Percentiles rank a stretch among this genome's conserved stretches.
These are phyloP conservation scores for Anguilla rostrata DNA, from an alignment of 2,113 vertebrate genomes.

Conservation along the genomic window DNA sequence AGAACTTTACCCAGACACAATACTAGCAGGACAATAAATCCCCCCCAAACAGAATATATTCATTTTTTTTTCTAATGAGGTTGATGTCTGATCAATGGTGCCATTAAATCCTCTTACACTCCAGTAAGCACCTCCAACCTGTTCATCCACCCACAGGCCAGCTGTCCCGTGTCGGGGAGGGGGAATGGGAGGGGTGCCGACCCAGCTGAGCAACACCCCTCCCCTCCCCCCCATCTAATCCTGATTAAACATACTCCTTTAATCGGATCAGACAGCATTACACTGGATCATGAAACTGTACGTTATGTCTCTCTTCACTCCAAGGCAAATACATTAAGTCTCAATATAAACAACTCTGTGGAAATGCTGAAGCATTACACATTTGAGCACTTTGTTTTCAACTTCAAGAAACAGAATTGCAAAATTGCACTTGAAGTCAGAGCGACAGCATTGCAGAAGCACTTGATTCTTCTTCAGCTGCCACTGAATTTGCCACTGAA, in stretches of 20 bases:
- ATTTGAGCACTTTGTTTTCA: not conserved
- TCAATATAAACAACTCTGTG: not conserved
- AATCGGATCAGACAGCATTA: constrained; percentile 13
- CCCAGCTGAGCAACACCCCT: not conserved
- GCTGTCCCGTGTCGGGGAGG: constrained; percentile 9
- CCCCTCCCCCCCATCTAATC: constrained; percentile 16
- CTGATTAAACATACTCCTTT: constrained; percentile 15
- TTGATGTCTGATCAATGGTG: constrained; percentile 19
- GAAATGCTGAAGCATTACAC: not conserved
- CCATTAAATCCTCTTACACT: constrained; percentile 13
- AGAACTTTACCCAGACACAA: not conserved
- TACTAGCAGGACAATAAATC: not conserved
- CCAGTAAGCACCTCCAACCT: constrained; percentile 25
- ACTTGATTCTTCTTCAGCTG: not conserved
- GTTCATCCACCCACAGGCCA: constrained; percentile 9
- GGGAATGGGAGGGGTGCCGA: not conserved
- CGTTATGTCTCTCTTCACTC: not conserved
- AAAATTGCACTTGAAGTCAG: not conserved
- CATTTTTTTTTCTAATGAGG: constrained; percentile 10
- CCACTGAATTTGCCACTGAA: not conserved
- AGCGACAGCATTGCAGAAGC: too few species aligned
- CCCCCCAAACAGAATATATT: not conserved
- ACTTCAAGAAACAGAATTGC: not conserved
- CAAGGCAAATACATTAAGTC: not conserved
- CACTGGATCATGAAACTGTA: not conserved